Conservation (phyloP, 2,797 vertebrate genomes). For the Anabacerthia variegaticeps region DNA sequence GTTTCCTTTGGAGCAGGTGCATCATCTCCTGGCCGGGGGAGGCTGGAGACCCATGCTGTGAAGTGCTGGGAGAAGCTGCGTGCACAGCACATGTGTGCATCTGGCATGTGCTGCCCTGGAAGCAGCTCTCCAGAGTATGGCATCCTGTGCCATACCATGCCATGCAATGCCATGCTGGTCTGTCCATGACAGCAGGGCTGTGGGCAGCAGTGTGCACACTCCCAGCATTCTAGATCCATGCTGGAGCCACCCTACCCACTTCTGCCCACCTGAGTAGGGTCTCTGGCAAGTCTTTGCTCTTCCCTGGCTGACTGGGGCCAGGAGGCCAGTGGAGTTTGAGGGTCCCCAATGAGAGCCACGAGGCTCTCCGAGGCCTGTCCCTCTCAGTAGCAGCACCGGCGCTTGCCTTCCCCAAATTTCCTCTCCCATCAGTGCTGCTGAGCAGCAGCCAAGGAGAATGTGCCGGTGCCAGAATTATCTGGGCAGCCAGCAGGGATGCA, state of each 20-base stretch:
- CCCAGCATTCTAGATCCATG: not conserved
- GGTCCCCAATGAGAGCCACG: not conserved
- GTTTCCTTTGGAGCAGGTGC: not conserved
- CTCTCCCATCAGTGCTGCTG: not conserved
- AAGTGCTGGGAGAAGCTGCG: not conserved
- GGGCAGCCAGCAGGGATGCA: not conserved
- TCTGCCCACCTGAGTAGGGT: accelerated
- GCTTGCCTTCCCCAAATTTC: not conserved
- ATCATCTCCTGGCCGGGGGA: not conserved
- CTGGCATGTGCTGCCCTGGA: not conserved
- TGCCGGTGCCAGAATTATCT: not conserved
- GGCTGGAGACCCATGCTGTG: accelerated
- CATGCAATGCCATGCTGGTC: not conserved
- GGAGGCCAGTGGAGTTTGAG: not conserved
- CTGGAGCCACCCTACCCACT: not conserved
- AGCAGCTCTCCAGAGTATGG: not conserved
- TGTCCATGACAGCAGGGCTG: not conserved
- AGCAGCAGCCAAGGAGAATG: not conserved
- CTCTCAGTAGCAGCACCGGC: accelerated
- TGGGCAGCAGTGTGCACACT: not conserved
- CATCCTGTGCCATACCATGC: accelerated
- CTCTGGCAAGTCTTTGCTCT: not conserved
- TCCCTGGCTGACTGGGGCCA: not conserved
- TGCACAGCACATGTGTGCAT: not conserved
- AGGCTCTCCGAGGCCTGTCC: not conserved